Evolutionary conservation across 2,888 invertebrate species (phyloP).

Genomic region (Dolichopus griseipennis): DNA sequence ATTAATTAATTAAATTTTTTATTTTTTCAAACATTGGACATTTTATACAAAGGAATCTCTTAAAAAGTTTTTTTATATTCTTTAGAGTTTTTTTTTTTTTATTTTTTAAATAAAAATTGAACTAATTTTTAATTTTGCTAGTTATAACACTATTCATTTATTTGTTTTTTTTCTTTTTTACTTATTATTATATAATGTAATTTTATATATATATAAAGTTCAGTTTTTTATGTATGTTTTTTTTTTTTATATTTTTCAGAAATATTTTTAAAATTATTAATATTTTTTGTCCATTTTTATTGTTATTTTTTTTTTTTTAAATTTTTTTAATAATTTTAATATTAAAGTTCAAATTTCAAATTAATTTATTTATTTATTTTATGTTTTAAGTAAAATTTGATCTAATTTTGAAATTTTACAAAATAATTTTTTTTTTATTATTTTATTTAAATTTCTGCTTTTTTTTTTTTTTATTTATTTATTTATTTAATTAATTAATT

Average conservation of each 20-base stretch:
- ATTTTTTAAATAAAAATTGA: background rate
- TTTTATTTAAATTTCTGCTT: background rate
- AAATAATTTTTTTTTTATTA: background rate
- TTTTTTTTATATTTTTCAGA: too few species aligned
- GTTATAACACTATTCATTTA: background rate
- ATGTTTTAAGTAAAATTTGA: background rate
- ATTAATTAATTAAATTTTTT: background rate
- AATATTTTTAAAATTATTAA: background rate
- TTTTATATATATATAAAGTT: background rate
- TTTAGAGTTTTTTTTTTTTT: background rate
- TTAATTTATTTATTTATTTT: background rate
- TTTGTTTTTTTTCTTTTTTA: background rate
- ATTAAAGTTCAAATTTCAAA: too few species aligned
- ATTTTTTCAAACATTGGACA: background rate
- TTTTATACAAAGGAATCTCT: background rate
- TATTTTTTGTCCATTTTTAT: background rate
- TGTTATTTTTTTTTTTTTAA: too few species aligned
- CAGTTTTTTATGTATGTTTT: too few species aligned
- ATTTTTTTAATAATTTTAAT: too few species aligned
- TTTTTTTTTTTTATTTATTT: too few species aligned
- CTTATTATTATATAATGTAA: background rate
- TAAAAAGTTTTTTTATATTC: background rate
- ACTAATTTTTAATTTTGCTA: conserved; percentile 3
- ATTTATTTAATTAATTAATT: background rate
- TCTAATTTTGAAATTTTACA: background rate